phyloP scores from a whole-genome alignment of 1,140 invertebrate species.

The Camponotus floridanus region DNA sequence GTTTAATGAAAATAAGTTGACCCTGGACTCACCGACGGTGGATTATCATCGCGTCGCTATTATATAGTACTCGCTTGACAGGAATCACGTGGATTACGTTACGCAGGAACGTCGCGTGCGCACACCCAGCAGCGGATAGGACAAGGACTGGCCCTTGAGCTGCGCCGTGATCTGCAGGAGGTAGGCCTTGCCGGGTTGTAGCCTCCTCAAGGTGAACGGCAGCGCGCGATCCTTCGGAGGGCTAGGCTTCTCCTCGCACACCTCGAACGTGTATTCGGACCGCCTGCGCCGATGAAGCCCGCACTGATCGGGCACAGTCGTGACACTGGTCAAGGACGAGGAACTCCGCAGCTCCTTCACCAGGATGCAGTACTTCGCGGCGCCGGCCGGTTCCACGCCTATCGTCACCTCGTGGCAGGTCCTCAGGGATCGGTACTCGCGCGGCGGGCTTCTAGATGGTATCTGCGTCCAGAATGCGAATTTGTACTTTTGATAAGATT shows the following conservation, averaged over 20 bases:
- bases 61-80: conserved; percentile 30
- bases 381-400: conserved; percentile 80
- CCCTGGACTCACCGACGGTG: conserved; percentile 7
- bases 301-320: conserved; percentile 79
- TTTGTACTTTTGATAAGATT: conserved; percentile 6
- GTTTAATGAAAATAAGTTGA: neutral
- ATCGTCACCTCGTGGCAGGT: conserved; percentile 81
- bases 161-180: conserved; percentile 81
- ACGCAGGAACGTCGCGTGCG: conserved; percentile 75
- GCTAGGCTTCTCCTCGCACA: conserved; percentile 79
- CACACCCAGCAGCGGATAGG: conserved; percentile 79
- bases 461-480: conserved; percentile 68
- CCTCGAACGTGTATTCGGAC: conserved; percentile 78
- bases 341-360: conserved; percentile 78
- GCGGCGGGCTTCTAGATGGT: conserved; percentile 77
- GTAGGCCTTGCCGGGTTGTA: conserved; percentile 80
- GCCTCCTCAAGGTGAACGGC: conserved; percentile 78
- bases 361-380: conserved; percentile 81
- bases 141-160: conserved; percentile 78
- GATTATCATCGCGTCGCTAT: conserved; percentile 24
- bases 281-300: conserved; percentile 78
- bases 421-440: conserved; percentile 79
- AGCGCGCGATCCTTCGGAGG: conserved; percentile 76
- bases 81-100: conserved; percentile 48
- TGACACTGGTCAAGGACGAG: conserved; percentile 67